phyloP scores from a whole-genome alignment of 2,888 invertebrate genomes.

The Polydrusus tereticollis region DNA sequence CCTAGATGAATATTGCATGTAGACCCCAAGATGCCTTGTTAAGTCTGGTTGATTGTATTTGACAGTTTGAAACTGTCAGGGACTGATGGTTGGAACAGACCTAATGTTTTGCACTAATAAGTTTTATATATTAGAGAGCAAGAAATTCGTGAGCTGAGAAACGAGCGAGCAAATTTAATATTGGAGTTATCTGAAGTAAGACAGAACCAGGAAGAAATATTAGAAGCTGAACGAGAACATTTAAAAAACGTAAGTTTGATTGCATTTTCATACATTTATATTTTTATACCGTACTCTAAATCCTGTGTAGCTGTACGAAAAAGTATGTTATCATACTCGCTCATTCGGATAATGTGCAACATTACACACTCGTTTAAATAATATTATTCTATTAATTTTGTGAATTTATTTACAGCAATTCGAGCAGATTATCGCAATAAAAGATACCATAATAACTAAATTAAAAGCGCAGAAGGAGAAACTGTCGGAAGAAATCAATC shows the following conservation, averaged over 20 bases:
- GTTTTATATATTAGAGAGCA: background rate
- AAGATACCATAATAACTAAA: background rate
- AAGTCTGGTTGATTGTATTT: too few species aligned
- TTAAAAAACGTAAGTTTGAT: slow-evolving; percentile 3
- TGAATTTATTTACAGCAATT: background rate
- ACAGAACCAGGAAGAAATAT: background rate
- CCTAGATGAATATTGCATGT: too few species aligned
- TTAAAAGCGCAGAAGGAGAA: background rate
- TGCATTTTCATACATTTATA: background rate
- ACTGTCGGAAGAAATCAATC: background rate
- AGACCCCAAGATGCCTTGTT: too few species aligned
- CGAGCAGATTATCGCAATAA: background rate
- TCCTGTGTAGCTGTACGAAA: too few species aligned
- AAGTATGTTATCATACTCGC: too few species aligned
- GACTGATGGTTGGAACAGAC: too few species aligned
- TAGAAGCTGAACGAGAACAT: slow-evolving; percentile 17
- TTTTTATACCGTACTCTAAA: background rate
- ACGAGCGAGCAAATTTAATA: background rate
- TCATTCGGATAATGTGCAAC: too few species aligned
- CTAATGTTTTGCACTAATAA: background rate
- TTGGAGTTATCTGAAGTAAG: slow-evolving; percentile 13
- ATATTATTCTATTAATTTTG: too few species aligned
- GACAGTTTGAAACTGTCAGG: too few species aligned
- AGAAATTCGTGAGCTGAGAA: slow-evolving; percentile 4
- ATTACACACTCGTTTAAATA: too few species aligned